These are phyloP conservation scores for Neoaliturus tenellus DNA, from an alignment of 2,888 invertebrate genomes.

Conservation along the genomic window DNA sequence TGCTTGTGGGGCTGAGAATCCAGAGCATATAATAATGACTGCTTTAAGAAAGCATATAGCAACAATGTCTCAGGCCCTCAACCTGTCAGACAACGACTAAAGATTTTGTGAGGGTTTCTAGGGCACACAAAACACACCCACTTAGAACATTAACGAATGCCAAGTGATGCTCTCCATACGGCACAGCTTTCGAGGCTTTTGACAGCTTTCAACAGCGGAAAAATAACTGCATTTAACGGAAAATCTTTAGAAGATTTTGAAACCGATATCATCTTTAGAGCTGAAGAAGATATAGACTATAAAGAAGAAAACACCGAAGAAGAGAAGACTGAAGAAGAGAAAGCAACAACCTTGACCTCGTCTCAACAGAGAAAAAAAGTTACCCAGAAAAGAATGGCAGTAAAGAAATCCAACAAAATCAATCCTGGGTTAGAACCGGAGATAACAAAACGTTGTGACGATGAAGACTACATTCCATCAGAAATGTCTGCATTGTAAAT, in stretches of 20 bases:
- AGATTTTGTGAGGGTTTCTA: background rate
- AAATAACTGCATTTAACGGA: background rate
- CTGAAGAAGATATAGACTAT: too few species aligned
- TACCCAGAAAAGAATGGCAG: background rate
- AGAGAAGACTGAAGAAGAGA: background rate
- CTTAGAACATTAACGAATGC: background rate
- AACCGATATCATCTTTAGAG: background rate
- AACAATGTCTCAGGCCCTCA: background rate
- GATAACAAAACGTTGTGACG: background rate
- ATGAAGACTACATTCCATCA: background rate
- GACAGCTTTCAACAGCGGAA: background rate
- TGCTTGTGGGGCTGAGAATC: background rate
- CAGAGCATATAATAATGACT: background rate
- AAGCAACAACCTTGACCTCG: background rate
- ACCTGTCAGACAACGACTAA: slow-evolving; percentile 1
- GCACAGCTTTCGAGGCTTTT: background rate
- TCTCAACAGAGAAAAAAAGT: too few species aligned
- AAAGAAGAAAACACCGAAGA: background rate
- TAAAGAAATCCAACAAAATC: background rate
- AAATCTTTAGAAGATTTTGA: background rate
- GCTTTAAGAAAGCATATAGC: background rate
- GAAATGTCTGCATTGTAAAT: too few species aligned
- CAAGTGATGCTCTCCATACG: background rate
- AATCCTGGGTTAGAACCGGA: too few species aligned
- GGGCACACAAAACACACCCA: slow-evolving; percentile 4